phyloP scores from a whole-genome alignment of 2,888 invertebrate species.

The Xylophagus ater region DNA sequence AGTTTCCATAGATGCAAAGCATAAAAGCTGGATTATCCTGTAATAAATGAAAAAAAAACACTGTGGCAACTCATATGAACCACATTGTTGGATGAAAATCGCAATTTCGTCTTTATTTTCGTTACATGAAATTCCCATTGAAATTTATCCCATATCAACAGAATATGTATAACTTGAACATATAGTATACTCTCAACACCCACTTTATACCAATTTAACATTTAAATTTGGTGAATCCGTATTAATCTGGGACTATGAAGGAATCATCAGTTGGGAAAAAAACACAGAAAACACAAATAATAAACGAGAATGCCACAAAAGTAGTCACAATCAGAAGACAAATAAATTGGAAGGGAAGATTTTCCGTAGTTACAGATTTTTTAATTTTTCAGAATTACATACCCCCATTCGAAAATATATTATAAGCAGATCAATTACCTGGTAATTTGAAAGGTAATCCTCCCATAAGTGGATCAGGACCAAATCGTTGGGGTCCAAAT shows the following conservation, averaged over 20 bases:
- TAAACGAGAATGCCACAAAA: slow-evolving; percentile 1
- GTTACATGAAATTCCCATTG: background rate
- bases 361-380: no score
- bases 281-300: no score
- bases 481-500: slow-evolving; percentile 72
- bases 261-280: slow-evolving; percentile 8
- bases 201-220: slow-evolving; percentile 14
- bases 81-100: slow-evolving; percentile 14
- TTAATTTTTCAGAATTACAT: no score
- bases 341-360: no score
- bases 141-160: background rate
- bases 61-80: slow-evolving; percentile 17
- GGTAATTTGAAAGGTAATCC: slow-evolving; percentile 74
- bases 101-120: slow-evolving; percentile 12
- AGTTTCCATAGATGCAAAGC: slow-evolving; percentile 14
- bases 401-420: no score
- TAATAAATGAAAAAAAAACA: slow-evolving; percentile 16
- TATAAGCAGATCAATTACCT: slow-evolving; percentile 48
- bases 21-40: slow-evolving; percentile 16
- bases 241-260: slow-evolving; percentile 10
- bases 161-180: background rate
- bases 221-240: slow-evolving; percentile 15
- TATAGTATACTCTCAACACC: slow-evolving; percentile 1
- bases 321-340: slow-evolving; percentile 10
- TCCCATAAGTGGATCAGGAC: slow-evolving; percentile 67